phyloP scores from a whole-genome alignment of 2,797 vertebrate species.

The Melanotaenia maccullochi region DNA sequence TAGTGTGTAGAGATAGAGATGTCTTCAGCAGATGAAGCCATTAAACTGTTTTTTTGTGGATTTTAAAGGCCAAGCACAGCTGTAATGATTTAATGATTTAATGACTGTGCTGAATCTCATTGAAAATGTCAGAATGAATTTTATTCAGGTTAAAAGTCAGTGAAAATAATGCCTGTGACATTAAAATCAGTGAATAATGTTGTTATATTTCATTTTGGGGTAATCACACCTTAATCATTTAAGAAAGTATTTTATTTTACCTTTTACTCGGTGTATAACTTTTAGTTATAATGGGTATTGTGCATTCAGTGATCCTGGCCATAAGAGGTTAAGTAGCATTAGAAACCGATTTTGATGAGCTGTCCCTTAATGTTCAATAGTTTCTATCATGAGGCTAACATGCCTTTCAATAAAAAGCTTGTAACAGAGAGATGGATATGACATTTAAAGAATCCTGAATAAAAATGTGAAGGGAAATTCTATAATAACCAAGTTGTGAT shows the following conservation, averaged over 20 bases:
- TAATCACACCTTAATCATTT: not conserved
- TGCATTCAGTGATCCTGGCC: not conserved
- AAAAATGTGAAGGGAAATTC: not conserved
- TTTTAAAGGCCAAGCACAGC: not conserved
- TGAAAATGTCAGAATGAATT: slow-evolving; percentile 7
- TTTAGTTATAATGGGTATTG: not conserved
- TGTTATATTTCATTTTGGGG: not conserved
- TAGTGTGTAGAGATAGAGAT: not conserved
- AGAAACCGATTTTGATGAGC: not conserved
- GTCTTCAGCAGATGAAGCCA: not conserved
- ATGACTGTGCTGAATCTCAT: not conserved
- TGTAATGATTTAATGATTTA: not conserved
- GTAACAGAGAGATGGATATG: not conserved
- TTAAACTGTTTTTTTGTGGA: not conserved
- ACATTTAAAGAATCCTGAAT: not conserved
- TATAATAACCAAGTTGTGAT: not conserved
- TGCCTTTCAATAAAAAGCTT: not conserved
- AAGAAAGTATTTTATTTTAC: not conserved
- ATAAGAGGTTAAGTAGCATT: not conserved
- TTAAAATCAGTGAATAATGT: not conserved
- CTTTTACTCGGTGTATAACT: not conserved
- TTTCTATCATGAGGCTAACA: not conserved
- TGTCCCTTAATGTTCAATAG: not conserved
- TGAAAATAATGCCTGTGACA: not conserved
- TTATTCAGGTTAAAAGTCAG: not conserved